phyloP scores from a whole-genome alignment of 2,888 invertebrate species.

The Agapetus fuscipes region DNA sequence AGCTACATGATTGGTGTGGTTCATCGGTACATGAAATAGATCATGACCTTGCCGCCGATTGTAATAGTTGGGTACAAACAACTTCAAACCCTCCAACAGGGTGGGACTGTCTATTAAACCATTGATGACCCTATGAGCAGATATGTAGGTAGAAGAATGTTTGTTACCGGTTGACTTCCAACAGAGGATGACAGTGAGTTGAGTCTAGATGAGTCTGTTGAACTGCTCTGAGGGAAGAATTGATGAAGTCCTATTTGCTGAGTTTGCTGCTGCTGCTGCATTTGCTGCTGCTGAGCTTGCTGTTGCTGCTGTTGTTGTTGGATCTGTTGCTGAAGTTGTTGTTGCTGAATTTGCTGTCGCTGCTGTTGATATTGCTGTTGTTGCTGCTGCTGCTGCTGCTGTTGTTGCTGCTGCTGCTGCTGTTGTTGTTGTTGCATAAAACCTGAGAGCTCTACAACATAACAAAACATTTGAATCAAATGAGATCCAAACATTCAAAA shows the following conservation, averaged over 20 bases:
- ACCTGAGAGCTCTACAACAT: background rate
- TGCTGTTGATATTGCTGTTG: slow-evolving; percentile 3
- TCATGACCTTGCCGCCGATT: too few species aligned
- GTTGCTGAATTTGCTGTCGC: slow-evolving; percentile 5
- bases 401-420: slow-evolving; percentile 7
- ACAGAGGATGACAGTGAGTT: slow-evolving; percentile 11
- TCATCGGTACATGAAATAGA: too few species aligned
- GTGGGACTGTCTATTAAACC: too few species aligned
- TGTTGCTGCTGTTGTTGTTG: too few species aligned
- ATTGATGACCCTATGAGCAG: too few species aligned
- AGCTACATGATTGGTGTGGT: too few species aligned
- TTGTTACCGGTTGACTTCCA: slow-evolving; percentile 18
- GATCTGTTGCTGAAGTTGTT: slow-evolving; percentile 6
- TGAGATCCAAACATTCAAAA: too few species aligned
- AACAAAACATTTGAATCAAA: too few species aligned
- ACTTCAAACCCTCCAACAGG: too few species aligned
- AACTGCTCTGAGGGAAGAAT: background rate
- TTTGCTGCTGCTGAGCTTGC: too few species aligned
- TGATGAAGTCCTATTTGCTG: slow-evolving; percentile 8
- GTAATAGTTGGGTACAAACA: too few species aligned
- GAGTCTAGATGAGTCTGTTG: background rate
- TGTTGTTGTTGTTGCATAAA: slow-evolving; percentile 3
- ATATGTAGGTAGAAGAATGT: too few species aligned
- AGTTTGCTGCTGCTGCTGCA: slow-evolving; percentile 10
- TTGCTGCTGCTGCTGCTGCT: slow-evolving; percentile 7